Evolutionary conservation across 2,113 vertebrate genomes (phyloP), one percentile per base, ranked within the genome.

Genomic region (Poeciliopsis turrubarensis): DNA sequence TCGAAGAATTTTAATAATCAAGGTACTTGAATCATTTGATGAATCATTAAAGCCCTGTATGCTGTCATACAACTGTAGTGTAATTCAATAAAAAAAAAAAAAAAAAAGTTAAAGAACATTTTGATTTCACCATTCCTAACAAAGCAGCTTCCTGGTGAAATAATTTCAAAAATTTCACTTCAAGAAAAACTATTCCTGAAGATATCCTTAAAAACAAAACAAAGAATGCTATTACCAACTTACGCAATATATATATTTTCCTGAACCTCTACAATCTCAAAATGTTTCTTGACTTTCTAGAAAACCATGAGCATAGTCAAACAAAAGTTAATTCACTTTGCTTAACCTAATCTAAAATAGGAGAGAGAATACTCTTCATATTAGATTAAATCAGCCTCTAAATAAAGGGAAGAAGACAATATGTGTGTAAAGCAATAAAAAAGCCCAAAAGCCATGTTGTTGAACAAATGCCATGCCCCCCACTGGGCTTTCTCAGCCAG

Each of bases 381-480:
- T 67, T 47, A 86, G 68, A 81, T 81, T 78, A 86, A 88, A 86
- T 78, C 51, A 12, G 81, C 70, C 65, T 75, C 68, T 47, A 51
- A 79, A 87, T 68, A 80, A 82, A 65, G 64, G 75, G 51, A 71
- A 83, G 72, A 82, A 78, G 80, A 86, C 79, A 62, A 83, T 79
- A 90, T 86, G 82, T 86, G 89, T 83, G 79, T 82, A 83, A 86
- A 86, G 82, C 77, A 77, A 81, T 89, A 88, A 90, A 92, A 39
- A 93, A 92, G 89, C 87, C 87, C 68, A 86, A 91, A 93, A 93
- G 92, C 90, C 86, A 91, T 85, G 87, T 89, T 85, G 79, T 71
- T 82, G 89, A 93, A 90, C 87, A 92, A 93, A 91, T 78, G 62
- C 75, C 65, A 41, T 68, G 83, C 89, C 81, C 91, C 92, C 91